A percentile compares a stretch with the other conserved stretches of the same genome.
These are phyloP conservation scores for Syngnathoides biaculeatus DNA, from an alignment of 2,113 vertebrate genomes.

Conservation along the genomic window DNA sequence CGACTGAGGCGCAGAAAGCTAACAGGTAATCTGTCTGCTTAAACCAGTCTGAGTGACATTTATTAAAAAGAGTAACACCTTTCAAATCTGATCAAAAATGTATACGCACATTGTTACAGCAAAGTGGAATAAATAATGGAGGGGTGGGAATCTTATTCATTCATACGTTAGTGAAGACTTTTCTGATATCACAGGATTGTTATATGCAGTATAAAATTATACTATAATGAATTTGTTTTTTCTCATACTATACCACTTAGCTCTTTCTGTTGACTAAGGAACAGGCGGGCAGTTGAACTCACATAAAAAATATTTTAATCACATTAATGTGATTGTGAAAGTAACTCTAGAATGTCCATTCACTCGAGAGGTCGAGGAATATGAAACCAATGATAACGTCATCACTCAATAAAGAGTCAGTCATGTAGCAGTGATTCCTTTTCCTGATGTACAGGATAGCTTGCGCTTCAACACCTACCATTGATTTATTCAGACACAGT, in stretches of 20 bases:
- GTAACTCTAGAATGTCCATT: neutral
- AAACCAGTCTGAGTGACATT: slow-evolving; percentile 39
- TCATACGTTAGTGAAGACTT: neutral
- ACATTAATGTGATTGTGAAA: neutral
- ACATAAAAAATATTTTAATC: neutral
- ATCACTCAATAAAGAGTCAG: neutral
- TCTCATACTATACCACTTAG: neutral
- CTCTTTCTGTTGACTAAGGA: neutral
- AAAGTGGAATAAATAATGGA: neutral
- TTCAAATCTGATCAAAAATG: neutral
- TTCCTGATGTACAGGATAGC: too few relatives aligned
- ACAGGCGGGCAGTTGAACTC: neutral
- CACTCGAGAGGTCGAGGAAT: neutral
- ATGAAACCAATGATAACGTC: neutral
- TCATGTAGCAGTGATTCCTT: neutral
- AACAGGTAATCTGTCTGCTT: slow-evolving; percentile 67
- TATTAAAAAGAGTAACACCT: slow-evolving; percentile 11
- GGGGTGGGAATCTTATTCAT: neutral
- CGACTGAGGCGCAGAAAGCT: slow-evolving; percentile 58
- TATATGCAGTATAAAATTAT: neutral
- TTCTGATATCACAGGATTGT: neutral
- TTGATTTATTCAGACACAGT: too few relatives aligned
- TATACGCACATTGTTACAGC: neutral
- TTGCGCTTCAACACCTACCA: too few relatives aligned
- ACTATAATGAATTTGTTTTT: neutral